phyloP scores from a whole-genome alignment of 2,797 vertebrate species.

The Eulemur coronatus region DNA sequence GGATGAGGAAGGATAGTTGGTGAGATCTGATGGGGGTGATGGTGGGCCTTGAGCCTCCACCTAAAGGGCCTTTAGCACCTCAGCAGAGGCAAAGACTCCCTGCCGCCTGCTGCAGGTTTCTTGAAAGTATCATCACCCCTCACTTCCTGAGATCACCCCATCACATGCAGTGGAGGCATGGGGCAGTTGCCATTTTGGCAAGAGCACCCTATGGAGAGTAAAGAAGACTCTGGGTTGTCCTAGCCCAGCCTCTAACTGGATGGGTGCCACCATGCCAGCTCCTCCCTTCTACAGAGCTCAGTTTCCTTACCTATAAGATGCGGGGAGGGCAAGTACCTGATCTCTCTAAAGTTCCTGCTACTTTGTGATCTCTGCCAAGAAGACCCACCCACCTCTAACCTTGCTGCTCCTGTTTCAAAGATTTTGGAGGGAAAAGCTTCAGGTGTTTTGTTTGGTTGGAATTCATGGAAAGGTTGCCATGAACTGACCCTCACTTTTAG shows the following conservation, averaged over 20 bases:
- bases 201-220: background rate
- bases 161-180: fast-evolving
- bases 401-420: background rate
- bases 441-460: background rate
- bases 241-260: background rate
- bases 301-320: background rate
- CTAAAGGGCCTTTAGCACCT: too few relatives aligned
- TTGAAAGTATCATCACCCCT: background rate
- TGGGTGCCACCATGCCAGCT: fast-evolving
- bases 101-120: background rate
- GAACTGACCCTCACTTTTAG: background rate
- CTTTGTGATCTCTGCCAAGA: background rate
- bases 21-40: background rate
- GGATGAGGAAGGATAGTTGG: background rate
- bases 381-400: background rate
- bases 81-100: background rate
- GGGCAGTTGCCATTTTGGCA: background rate
- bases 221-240: background rate
- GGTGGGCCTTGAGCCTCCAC: background rate
- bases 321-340: background rate
- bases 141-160: background rate
- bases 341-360: background rate
- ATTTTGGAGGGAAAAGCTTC: background rate
- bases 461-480: background rate
- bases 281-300: background rate